These are phyloP conservation scores for Rhyacophila evoluta DNA, from an alignment of 2,888 invertebrate genomes.

Conservation along the genomic window DNA sequence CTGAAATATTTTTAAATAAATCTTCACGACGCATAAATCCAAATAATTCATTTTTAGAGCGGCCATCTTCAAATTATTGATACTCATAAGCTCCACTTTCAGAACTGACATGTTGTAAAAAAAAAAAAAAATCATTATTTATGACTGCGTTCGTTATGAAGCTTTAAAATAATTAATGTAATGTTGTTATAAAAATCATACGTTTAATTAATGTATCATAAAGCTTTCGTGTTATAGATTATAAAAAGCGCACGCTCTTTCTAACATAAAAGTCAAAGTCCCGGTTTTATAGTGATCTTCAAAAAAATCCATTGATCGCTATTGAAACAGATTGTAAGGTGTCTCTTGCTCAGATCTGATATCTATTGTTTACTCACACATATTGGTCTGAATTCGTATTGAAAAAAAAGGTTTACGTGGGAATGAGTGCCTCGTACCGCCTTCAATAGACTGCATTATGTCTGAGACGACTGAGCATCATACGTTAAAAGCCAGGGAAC, in stretches of 20 bases:
- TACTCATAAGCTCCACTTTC: no score
- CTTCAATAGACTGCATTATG: slow-evolving; percentile 51
- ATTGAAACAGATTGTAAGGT: slow-evolving; percentile 9
- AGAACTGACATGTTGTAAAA: no score
- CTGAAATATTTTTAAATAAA: no score
- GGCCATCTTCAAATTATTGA: no score
- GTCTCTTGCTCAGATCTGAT: slow-evolving; percentile 11
- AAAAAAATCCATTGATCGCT: not conserved
- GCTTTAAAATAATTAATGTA: no score
- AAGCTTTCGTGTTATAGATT: no score
- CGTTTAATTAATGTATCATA: no score
- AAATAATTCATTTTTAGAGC: no score
- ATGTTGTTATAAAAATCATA: no score
- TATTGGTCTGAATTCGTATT: slow-evolving; percentile 45
- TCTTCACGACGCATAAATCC: no score
- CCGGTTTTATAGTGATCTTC: not conserved
- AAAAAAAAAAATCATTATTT: no score
- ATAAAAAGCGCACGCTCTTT: slow-evolving; percentile 10
- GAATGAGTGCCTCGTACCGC: slow-evolving; percentile 44
- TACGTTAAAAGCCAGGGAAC: slow-evolving; percentile 28
- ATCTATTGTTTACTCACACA: slow-evolving; percentile 40
- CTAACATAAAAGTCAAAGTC: not conserved
- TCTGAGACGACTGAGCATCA: slow-evolving; percentile 36
- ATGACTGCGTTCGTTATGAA: no score
- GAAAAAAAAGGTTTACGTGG: slow-evolving; percentile 43